These are phyloP conservation scores for Bostrychus sinensis DNA, from an alignment of 2,113 vertebrate genomes.

Conservation along the genomic window DNA sequence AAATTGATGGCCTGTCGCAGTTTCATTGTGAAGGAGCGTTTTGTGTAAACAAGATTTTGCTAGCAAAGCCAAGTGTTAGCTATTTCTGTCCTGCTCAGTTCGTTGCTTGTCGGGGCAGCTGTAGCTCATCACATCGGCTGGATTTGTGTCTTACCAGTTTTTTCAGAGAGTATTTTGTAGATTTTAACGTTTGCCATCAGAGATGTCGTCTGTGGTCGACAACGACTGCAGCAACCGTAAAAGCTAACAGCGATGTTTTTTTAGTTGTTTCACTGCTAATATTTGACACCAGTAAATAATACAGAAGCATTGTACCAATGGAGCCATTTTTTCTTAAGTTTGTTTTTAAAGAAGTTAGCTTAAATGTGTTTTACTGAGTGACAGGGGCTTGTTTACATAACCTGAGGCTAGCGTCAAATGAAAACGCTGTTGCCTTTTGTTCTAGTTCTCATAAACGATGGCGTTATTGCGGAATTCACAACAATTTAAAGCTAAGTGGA, in stretches of 20 bases:
- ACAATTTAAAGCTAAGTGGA: neutral
- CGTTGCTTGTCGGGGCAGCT: conserved; percentile 48
- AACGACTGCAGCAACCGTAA: conserved; percentile 32
- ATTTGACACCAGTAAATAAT: conserved; percentile 20
- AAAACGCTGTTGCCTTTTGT: conserved; percentile 69
- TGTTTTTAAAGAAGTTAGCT: conserved; percentile 28
- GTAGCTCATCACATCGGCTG: conserved; percentile 31
- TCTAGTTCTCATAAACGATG: conserved; percentile 31
- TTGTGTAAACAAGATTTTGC: conserved; percentile 76
- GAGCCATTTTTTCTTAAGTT: neutral
- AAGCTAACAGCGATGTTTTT: conserved; percentile 40
- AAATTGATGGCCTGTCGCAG: conserved; percentile 17
- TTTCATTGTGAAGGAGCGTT: conserved; percentile 63
- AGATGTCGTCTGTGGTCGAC: conserved; percentile 18
- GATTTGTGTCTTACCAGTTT: conserved; percentile 16
- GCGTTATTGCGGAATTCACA: conserved; percentile 16
- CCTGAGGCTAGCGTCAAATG: conserved; percentile 62
- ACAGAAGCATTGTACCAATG: neutral
- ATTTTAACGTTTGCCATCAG: conserved; percentile 17
- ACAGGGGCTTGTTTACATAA: conserved; percentile 75
- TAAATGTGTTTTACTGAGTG: conserved; percentile 50
- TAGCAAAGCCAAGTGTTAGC: conserved; percentile 72
- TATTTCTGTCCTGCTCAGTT: conserved; percentile 57
- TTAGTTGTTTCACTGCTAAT: conserved; percentile 27
- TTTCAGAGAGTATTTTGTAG: neutral